Conservation (phyloP, 2,113 vertebrate genomes). For the Vicugna pacos region DNA sequence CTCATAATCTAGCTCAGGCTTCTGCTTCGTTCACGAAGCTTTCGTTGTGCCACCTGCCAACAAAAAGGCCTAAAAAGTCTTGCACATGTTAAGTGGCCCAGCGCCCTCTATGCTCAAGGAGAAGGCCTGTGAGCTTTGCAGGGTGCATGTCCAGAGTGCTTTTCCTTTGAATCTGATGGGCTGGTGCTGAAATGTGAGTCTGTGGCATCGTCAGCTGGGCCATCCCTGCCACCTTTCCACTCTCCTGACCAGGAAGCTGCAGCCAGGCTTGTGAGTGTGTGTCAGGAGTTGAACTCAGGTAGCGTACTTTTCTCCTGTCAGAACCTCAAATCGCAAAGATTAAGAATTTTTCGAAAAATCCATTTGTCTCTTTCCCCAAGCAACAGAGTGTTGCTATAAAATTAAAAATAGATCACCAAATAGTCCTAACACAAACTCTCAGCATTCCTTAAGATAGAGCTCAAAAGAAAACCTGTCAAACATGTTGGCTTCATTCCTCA, state of each 20-base stretch:
- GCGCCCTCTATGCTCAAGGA: background rate
- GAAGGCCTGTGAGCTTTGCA: background rate
- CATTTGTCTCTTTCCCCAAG: background rate
- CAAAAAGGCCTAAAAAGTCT: background rate
- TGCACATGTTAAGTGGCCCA: accelerated
- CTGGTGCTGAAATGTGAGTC: background rate
- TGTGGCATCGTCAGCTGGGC: background rate
- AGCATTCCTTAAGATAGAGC: background rate
- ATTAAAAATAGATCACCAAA: background rate
- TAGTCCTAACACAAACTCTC: background rate
- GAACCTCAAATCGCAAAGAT: constrained; percentile 8
- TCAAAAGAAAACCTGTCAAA: background rate
- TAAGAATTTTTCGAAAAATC: constrained; percentile 10
- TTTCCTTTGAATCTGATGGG: accelerated
- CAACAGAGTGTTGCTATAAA: background rate
- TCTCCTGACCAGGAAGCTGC: background rate
- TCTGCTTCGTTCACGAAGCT: background rate
- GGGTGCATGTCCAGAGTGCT: background rate
- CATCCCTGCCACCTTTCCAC: background rate
- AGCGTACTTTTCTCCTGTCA: background rate
- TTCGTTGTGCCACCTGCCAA: background rate
- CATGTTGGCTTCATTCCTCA: background rate
- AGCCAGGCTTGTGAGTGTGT: no score
- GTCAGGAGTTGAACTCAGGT: background rate
- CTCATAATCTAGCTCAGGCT: no score